Percentiles rank a stretch among this genome's conserved stretches.
Conservation (phyloP, 2,888 invertebrate species). For the Mythimna lalbum region DNA sequence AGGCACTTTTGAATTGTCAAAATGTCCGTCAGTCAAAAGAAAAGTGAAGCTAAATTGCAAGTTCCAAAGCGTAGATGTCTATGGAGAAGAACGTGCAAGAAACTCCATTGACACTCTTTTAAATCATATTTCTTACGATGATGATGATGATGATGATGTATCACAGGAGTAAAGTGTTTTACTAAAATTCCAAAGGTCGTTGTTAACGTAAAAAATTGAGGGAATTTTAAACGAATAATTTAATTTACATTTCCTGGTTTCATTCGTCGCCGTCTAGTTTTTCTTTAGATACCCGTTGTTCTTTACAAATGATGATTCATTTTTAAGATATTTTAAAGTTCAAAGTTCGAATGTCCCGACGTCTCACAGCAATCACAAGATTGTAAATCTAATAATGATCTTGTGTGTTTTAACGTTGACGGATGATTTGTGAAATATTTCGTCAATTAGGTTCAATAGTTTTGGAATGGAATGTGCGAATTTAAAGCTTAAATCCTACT, state of each 20-base stretch:
- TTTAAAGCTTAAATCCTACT: too few relatives aligned
- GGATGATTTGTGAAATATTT: neutral
- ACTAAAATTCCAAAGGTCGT: neutral
- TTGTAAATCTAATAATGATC: neutral
- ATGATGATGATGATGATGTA: neutral
- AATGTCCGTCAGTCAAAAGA: too few relatives aligned
- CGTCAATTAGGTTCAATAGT: too few relatives aligned
- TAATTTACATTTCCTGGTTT: slow-evolving; percentile 11
- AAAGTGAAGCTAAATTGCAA: too few relatives aligned
- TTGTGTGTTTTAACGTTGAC: neutral
- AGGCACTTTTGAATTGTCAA: too few relatives aligned
- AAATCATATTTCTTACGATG: too few relatives aligned
- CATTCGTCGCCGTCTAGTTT: neutral
- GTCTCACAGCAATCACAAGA: neutral
- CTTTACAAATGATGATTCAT: slow-evolving; percentile 19
- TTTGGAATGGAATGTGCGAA: too few relatives aligned
- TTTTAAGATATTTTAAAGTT: slow-evolving; percentile 21
- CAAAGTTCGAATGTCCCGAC: slow-evolving; percentile 30
- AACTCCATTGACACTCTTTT: too few relatives aligned
- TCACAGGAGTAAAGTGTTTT: neutral
- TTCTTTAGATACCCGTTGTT: neutral
- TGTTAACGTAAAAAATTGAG: neutral
- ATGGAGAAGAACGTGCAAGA: too few relatives aligned
- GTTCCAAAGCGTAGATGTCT: too few relatives aligned
- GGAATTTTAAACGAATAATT: neutral